Conservation (phyloP, 2,888 invertebrate species). For the Dione juno region DNA sequence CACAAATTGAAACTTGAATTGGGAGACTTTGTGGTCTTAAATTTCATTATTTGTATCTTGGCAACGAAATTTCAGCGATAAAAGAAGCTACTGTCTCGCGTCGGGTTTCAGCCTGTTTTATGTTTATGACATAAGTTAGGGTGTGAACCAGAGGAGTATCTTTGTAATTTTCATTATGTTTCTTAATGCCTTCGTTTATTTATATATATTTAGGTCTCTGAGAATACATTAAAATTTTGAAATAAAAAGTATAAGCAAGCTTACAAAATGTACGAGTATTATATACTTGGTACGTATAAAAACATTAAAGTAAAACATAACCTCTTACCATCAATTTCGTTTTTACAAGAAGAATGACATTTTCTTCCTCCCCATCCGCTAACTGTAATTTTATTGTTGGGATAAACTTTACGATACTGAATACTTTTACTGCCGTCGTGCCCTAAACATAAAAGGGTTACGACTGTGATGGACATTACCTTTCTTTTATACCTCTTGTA, state of each 20-base stretch:
- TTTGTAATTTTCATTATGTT: conserved; percentile 31
- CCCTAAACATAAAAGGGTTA: conserved; percentile 74
- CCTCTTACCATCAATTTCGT: conserved; percentile 12
- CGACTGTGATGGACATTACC: conserved; percentile 42
- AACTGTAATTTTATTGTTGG: conserved; percentile 73
- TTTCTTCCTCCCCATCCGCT: conserved; percentile 70
- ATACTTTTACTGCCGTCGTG: conserved; percentile 75
- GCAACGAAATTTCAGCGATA: conserved; percentile 32
- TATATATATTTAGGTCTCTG: neutral
- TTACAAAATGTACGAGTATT: no score
- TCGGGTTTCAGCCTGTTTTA: conserved; percentile 30
- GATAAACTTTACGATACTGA: conserved; percentile 75
- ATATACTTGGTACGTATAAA: neutral
- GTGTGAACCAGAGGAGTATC: conserved; percentile 34
- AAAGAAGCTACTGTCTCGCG: conserved; percentile 29
- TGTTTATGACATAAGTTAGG: conserved; percentile 34
- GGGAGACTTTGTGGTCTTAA: conserved; percentile 37
- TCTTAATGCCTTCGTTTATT: conserved; percentile 19
- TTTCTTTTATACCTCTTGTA: conserved; percentile 31
- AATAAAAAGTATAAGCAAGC: no score
- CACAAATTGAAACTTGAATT: conserved; percentile 43
- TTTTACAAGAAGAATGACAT: conserved; percentile 60
- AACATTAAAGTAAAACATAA: neutral
- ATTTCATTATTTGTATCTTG: conserved; percentile 38
- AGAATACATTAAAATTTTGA: no score